Evolutionary conservation across 2,888 invertebrate genomes (phyloP).

Genomic region (Dendrolimus houi): DNA sequence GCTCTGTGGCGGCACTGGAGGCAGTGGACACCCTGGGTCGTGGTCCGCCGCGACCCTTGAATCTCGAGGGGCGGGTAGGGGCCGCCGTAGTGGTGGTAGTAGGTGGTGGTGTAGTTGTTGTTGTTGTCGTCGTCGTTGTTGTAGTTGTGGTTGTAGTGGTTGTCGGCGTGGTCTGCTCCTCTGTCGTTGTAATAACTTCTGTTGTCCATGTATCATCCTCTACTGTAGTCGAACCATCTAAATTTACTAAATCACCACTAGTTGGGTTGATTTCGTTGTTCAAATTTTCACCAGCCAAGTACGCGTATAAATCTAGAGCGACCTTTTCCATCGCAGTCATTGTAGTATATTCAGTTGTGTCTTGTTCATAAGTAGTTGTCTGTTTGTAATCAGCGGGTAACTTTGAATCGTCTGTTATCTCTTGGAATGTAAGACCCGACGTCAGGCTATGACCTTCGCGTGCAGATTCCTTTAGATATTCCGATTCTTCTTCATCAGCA

Average conservation of each 20-base stretch:
- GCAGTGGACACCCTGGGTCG: slow-evolving; percentile 63
- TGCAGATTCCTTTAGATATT: slow-evolving; percentile 44
- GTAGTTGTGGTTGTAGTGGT: slow-evolving; percentile 77
- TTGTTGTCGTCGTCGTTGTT: slow-evolving; percentile 72
- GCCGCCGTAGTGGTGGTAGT: slow-evolving; percentile 63
- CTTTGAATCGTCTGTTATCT: slow-evolving; percentile 60
- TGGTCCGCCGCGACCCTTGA: slow-evolving; percentile 59
- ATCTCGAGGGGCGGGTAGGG: slow-evolving; percentile 60
- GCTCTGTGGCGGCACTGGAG: slow-evolving; percentile 47
- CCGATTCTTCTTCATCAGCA: slow-evolving; percentile 38
- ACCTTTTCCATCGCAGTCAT: slow-evolving; percentile 87
- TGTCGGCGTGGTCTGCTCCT: slow-evolving; percentile 69
- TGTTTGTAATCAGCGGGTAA: slow-evolving; percentile 55
- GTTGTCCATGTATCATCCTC: slow-evolving; percentile 59
- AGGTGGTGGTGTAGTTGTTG: slow-evolving; percentile 63
- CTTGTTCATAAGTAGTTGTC: slow-evolving; percentile 57
- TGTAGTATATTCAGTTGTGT: slow-evolving; percentile 78
- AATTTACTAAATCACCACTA: slow-evolving; percentile 36
- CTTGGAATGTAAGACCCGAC: slow-evolving; percentile 52
- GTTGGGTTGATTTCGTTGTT: slow-evolving; percentile 74
- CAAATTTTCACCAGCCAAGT: slow-evolving; percentile 80
- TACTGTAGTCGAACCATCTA: slow-evolving; percentile 54
- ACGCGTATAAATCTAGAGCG: slow-evolving; percentile 88
- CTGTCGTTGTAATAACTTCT: slow-evolving; percentile 60
- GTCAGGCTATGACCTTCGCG: slow-evolving; percentile 60